phyloP scores from a whole-genome alignment of 1,140 invertebrate genomes.

The Arion vulgaris region DNA sequence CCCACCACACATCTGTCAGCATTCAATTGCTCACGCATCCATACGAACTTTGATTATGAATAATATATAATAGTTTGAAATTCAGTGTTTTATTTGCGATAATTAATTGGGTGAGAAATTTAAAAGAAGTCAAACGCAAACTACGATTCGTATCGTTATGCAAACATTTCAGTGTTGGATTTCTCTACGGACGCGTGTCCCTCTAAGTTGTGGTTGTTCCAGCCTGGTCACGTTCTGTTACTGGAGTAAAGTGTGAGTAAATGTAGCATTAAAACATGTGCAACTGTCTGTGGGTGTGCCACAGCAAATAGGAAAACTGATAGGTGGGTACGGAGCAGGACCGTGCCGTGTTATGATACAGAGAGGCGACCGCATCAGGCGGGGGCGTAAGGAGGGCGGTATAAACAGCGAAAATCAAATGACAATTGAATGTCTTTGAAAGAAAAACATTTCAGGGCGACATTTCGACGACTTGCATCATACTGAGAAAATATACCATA shows the following conservation, averaged over 20 bases:
- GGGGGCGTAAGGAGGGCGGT: no score
- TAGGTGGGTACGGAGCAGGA: no score
- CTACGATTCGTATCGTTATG: background rate
- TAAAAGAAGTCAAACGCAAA: background rate
- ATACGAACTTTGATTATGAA: background rate
- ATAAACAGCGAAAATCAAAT: no score
- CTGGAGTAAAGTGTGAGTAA: slow-evolving; percentile 1
- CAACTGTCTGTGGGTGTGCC: no score
- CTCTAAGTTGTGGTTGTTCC: background rate
- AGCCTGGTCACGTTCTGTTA: background rate
- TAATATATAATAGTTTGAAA: background rate
- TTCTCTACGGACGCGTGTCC: background rate
- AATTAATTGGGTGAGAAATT: background rate
- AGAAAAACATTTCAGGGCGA: no score
- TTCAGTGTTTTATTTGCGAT: background rate
- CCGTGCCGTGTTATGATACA: no score
- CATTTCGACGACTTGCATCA: no score
- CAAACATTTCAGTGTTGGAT: background rate
- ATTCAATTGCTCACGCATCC: background rate
- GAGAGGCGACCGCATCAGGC: no score
- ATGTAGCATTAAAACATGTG: background rate
- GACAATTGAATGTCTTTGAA: no score
- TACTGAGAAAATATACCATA: no score
- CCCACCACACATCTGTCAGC: no score
- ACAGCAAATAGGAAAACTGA: no score